Evolutionary conservation across 1,140 invertebrate genomes (phyloP).

Genomic region (Macrobrachium nipponense): DNA sequence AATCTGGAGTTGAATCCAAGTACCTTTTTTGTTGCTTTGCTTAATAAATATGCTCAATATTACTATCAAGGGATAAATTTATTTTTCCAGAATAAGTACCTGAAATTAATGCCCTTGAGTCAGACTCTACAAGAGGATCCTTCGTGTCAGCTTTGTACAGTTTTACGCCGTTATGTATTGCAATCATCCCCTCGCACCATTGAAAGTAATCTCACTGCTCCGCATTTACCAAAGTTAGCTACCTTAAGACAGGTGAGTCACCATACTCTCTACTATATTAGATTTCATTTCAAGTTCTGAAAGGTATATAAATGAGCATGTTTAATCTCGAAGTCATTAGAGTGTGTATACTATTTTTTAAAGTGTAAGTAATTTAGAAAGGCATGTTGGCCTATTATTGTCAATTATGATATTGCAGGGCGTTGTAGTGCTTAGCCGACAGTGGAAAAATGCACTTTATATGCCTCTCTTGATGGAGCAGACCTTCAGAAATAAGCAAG

Average conservation of each 20-base stretch:
- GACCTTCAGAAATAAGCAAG: conserved; percentile 74
- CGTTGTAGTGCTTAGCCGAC: conserved; percentile 90
- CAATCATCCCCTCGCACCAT: conserved; percentile 80
- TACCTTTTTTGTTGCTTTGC: not conserved
- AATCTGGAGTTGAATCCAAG: no score
- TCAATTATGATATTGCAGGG: conserved; percentile 72
- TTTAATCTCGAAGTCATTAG: not conserved
- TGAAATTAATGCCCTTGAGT: conserved; percentile 86
- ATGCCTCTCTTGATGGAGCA: conserved; percentile 91
- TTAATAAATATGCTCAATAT: not conserved
- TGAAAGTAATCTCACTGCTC: conserved; percentile 85
- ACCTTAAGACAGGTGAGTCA: conserved; percentile 83
- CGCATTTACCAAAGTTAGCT: conserved; percentile 86
- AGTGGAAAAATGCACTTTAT: conserved; percentile 97
- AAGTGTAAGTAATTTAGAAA: conserved; percentile 54
- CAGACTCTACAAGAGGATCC: conserved; percentile 95
- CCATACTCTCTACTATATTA: not conserved
- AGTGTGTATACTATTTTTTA: not conserved
- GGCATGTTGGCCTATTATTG: conserved; percentile 18
- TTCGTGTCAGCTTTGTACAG: conserved; percentile 91
- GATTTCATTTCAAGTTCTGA: conserved; percentile 32
- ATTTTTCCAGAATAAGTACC: conserved; percentile 84
- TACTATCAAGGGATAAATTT: conserved; percentile 27
- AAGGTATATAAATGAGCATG: no score
- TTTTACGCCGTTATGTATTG: conserved; percentile 87